These are phyloP conservation scores for Tokudaia muenninki DNA, from an alignment of 2,797 vertebrate genomes.

Conservation along the genomic window DNA sequence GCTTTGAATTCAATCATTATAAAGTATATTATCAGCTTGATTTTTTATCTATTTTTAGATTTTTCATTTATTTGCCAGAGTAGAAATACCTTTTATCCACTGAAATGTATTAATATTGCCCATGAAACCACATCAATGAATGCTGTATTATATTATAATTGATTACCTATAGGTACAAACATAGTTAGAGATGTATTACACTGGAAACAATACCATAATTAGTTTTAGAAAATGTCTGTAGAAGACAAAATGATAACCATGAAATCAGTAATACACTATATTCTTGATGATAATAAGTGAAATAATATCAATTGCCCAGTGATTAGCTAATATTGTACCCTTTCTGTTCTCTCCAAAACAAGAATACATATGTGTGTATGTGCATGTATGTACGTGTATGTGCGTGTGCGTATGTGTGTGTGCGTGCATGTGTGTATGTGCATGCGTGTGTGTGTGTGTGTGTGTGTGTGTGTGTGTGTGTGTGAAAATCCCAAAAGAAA, in stretches of 20 bases:
- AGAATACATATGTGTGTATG: background rate
- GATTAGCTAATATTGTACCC: background rate
- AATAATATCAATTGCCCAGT: constrained; percentile 14
- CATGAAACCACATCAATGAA: constrained; percentile 74
- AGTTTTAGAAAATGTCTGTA: constrained; percentile 73
- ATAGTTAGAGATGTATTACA: background rate
- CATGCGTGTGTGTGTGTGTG: no score
- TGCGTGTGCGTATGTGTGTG: no score
- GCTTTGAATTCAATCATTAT: constrained; percentile 77
- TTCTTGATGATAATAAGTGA: background rate
- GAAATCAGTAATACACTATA: background rate
- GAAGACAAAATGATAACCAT: background rate
- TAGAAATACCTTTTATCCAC: constrained; percentile 50
- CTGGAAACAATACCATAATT: constrained; percentile 57
- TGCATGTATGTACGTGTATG: no score
- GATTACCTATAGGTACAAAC: constrained; percentile 4
- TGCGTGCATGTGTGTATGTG: no score
- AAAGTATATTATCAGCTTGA: constrained; percentile 82
- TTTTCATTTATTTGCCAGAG: constrained; percentile 63
- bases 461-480: no score
- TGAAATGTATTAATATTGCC: constrained; percentile 74
- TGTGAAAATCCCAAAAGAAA: background rate
- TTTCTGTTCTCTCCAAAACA: constrained; percentile 7
- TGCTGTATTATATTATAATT: constrained; percentile 69
- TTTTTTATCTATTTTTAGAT: constrained; percentile 43